Percentiles rank a stretch among this genome's conserved stretches.
These are phyloP conservation scores for Engystomops pustulosus DNA, from an alignment of 2,113 vertebrate genomes.

Conservation along the genomic window DNA sequence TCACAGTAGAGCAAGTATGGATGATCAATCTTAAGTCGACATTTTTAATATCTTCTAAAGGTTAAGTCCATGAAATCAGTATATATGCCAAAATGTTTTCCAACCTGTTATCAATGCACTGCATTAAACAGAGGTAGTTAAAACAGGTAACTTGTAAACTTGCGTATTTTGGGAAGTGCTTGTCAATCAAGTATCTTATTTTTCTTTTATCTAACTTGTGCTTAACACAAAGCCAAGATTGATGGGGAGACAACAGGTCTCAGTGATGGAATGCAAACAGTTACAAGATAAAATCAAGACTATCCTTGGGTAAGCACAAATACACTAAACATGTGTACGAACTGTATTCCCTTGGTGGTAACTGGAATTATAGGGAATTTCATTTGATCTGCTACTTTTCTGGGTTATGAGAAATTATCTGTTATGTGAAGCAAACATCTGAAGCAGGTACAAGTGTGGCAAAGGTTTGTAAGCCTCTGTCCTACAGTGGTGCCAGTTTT, in stretches of 20 bases:
- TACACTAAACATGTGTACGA: not conserved
- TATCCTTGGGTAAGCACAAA: not conserved
- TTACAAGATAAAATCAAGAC: not conserved
- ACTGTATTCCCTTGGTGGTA: not conserved
- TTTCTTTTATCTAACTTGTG: not conserved
- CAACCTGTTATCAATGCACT: not conserved
- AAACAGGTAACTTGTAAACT: not conserved
- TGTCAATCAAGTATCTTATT: not conserved
- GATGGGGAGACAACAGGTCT: conserved; percentile 4
- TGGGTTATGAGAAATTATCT: not conserved
- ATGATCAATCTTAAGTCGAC: not conserved
- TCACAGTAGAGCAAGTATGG: not conserved
- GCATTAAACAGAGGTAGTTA: not conserved
- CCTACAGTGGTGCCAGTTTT: too few relatives aligned
- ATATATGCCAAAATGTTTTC: not conserved
- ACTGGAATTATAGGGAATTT: not conserved
- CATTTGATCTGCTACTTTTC: not conserved
- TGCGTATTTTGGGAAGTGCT: not conserved
- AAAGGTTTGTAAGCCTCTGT: too few relatives aligned
- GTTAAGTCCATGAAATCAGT: too few relatives aligned
- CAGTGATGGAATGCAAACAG: not conserved
- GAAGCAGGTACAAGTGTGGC: too few relatives aligned
- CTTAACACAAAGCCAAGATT: not conserved
- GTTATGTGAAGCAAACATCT: not conserved
- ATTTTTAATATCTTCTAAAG: too few relatives aligned